Evolutionary conservation across 1,140 invertebrate species (phyloP).

Genomic region (Phocides pigmalion): DNA sequence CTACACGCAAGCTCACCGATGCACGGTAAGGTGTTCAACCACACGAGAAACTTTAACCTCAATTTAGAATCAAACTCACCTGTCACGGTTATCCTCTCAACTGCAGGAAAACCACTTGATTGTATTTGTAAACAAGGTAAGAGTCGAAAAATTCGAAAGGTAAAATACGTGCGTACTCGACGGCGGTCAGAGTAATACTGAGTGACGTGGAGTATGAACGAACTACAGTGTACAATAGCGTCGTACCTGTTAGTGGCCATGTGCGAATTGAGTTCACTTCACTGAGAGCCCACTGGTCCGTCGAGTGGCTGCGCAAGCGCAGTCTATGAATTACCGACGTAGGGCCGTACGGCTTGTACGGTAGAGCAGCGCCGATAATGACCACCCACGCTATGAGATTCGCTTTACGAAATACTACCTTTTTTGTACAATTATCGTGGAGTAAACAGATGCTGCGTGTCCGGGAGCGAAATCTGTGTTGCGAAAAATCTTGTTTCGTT

Average conservation of each 20-base stretch:
- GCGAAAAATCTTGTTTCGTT: background rate
- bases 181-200: slow-evolving; percentile 57
- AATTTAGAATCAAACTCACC: slow-evolving; percentile 67
- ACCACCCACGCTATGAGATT: slow-evolving; percentile 35
- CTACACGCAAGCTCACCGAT: slow-evolving; percentile 37
- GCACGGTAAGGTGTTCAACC: slow-evolving; percentile 10
- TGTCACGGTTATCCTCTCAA: slow-evolving; percentile 65
- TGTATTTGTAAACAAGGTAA: slow-evolving; percentile 74
- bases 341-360: slow-evolving; percentile 10
- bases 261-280: slow-evolving; percentile 68
- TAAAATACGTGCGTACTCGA: slow-evolving; percentile 50
- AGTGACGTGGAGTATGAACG: too few relatives aligned
- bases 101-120: slow-evolving; percentile 53
- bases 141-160: slow-evolving; percentile 31
- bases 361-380: slow-evolving; percentile 21
- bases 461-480: background rate
- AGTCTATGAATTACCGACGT: slow-evolving; percentile 34
- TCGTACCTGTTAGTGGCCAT: slow-evolving; percentile 29
- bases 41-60: slow-evolving; percentile 48
- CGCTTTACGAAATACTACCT: background rate
- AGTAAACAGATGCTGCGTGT: background rate
- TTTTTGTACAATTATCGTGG: background rate
- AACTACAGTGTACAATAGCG: slow-evolving; percentile 18
- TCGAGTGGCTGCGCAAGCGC: slow-evolving; percentile 38
- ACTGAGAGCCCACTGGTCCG: slow-evolving; percentile 31